phyloP scores from a whole-genome alignment of 1,140 invertebrate species.

The Varroa destructor region DNA sequence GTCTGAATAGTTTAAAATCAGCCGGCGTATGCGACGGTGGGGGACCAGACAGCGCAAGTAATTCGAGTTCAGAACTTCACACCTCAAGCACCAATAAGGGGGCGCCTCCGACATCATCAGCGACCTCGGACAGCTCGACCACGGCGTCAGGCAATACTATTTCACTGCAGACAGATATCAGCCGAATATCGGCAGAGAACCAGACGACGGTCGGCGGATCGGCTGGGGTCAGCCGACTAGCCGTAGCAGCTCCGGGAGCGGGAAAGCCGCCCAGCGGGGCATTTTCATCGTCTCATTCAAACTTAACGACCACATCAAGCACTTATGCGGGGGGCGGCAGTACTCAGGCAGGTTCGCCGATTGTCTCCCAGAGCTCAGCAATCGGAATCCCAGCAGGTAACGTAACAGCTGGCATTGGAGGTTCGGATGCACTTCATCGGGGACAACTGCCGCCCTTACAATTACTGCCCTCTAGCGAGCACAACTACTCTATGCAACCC shows the following conservation, averaged over 20 bases:
- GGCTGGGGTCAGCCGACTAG: conserved; percentile 13
- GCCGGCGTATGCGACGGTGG: conserved; percentile 13
- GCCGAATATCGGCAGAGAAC: too few relatives aligned
- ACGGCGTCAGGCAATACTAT: too few relatives aligned
- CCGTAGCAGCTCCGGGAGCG: conserved; percentile 5
- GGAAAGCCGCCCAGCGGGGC: conserved; percentile 12
- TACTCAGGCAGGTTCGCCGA: too few relatives aligned
- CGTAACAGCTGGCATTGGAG: too few relatives aligned
- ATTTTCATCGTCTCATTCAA: too few relatives aligned
- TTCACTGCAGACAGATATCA: too few relatives aligned
- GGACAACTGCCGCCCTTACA: background rate
- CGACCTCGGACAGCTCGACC: too few relatives aligned
- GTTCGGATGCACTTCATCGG: too few relatives aligned
- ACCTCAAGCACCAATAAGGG: conserved; percentile 21
- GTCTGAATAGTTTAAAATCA: conserved; percentile 27
- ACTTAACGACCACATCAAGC: conserved; percentile 5
- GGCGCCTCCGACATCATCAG: background rate
- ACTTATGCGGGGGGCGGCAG: background rate
- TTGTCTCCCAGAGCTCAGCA: too few relatives aligned
- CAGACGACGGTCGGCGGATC: too few relatives aligned
- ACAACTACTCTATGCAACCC: conserved; percentile 27
- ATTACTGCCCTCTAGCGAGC: conserved; percentile 18
- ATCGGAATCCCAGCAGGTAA: too few relatives aligned
- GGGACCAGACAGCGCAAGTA: conserved; percentile 17
- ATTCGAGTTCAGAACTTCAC: conserved; percentile 21